A percentile compares a stretch with the other conserved stretches of the same genome.
Conservation (phyloP, 2,113 vertebrate genomes). For the Ochotona curzoniae region DNA sequence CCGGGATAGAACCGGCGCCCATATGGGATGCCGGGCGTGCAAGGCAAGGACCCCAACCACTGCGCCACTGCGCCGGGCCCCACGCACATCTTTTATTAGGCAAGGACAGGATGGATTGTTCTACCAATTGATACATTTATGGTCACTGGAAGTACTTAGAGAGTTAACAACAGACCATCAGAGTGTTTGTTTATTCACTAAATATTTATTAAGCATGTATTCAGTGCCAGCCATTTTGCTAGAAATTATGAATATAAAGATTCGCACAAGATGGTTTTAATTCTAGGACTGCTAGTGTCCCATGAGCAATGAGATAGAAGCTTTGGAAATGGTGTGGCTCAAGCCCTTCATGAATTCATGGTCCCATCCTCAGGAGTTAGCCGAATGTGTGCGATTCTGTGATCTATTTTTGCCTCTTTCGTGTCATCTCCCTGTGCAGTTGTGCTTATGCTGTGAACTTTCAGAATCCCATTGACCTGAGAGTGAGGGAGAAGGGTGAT, state of each 20-base stretch:
- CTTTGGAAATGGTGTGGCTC: neutral
- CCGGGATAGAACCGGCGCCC: too few relatives aligned
- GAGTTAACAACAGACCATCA: neutral
- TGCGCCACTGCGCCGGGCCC: too few relatives aligned
- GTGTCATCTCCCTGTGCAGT: neutral
- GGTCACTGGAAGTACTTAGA: neutral
- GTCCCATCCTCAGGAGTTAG: neutral
- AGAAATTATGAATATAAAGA: neutral
- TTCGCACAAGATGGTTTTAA: neutral
- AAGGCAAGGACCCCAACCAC: too few relatives aligned
- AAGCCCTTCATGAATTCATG: neutral
- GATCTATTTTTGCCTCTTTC: neutral
- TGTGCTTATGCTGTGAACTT: neutral
- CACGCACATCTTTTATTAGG: neutral
- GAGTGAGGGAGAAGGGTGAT: slow-evolving; percentile 7
- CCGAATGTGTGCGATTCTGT: neutral
- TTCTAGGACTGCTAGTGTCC: neutral
- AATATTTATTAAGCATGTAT: slow-evolving; percentile 17
- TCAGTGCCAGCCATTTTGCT: neutral
- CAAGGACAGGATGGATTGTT: neutral
- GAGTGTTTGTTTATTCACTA: slow-evolving; percentile 12
- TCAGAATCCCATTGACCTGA: neutral
- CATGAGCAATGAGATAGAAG: neutral
- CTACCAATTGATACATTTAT: neutral
- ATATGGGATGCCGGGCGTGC: too few relatives aligned